Percentiles rank a stretch among this genome's conserved stretches.
phyloP scores from a whole-genome alignment of 2,797 vertebrate genomes.

The Tiaroga cobitis region DNA sequence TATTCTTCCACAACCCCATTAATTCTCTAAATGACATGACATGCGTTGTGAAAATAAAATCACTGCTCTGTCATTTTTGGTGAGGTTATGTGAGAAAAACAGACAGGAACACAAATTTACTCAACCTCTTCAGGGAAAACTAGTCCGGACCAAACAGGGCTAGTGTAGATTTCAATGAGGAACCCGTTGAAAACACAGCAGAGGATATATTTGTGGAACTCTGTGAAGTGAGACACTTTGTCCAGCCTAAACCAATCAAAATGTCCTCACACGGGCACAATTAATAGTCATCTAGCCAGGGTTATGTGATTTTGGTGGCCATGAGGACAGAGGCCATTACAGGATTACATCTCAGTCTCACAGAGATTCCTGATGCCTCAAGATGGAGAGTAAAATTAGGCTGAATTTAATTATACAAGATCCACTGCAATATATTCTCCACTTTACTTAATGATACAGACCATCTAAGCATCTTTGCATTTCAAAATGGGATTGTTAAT shows the following conservation, averaged over 20 bases:
- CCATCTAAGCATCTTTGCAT: neutral
- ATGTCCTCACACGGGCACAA: neutral
- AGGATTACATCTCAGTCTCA: slow-evolving; percentile 47
- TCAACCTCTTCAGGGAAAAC: neutral
- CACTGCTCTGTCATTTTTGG: neutral
- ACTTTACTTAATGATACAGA: slow-evolving; percentile 24
- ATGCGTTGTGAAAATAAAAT: neutral
- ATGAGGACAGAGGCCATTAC: slow-evolving; percentile 37
- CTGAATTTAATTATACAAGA: slow-evolving; percentile 53
- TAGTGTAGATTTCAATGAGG: neutral
- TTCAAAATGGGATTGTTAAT: neutral
- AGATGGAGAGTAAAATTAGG: slow-evolving; percentile 41
- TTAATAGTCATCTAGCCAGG: slow-evolving; percentile 25
- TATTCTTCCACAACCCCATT: slow-evolving; percentile 11
- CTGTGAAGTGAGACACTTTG: neutral
- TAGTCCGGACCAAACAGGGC: neutral
- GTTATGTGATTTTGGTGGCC: slow-evolving; percentile 38
- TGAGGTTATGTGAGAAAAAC: neutral
- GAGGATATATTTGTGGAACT: neutral
- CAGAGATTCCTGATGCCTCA: slow-evolving; percentile 35
- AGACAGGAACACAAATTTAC: slow-evolving; percentile 2
- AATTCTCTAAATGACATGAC: neutral
- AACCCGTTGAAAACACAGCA: neutral
- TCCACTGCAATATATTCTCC: slow-evolving; percentile 26
- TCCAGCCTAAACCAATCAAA: slow-evolving; percentile 17